Base-by-base conservation (phyloP, 1,140 invertebrate species). In the Procambarus virginalis region DNA sequence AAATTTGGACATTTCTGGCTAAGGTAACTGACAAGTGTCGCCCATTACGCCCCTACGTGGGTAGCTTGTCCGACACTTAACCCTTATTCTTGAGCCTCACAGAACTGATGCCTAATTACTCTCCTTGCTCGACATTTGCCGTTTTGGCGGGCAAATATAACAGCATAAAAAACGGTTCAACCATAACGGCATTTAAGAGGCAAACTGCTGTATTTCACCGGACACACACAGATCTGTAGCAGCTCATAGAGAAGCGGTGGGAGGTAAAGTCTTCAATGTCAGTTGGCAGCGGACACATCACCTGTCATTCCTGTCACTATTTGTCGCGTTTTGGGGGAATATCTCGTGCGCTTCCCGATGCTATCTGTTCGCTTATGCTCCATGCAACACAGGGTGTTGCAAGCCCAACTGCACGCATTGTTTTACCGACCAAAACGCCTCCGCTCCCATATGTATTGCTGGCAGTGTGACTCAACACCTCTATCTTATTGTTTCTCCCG, bases 1-100 rank as follows among this genome's bases (percentile, higher is more conserved):
- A 86, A 76, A 86, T 86, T 86, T 86, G 84, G 34, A 34, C 84
- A 75, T 86, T 86, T 86, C 84, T 86, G 84, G n/a, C 75, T 60
- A 78, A 77, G 60, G 49, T 60, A 78, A 34, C 46, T 78, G 84
- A 86, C 84, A 86, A 60, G 84, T n/a, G n/a, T 22, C 73, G 22
- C 84, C 51, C 84, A 86, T 86, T 86, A 86, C 64, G 14, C 9
- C 45, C 17, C 34, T 2, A 73, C 84, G 22, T 55, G 22, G 70
- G 51, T 46, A 48, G 60, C 84, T 17, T 45, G 55, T 48, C 34
- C 70, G 82, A 84, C 70, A 84, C 45, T 55, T 51, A 48, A 84
- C 46, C 82, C 68, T 14, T 55, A 84, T 86, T n/a, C 12, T 86
- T 49, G 46, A 76, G 17, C 22, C 34, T 48, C 58, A 34, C 34